phyloP scores from a whole-genome alignment of 2,888 invertebrate genomes.

The Stenolophus ochropezus region DNA sequence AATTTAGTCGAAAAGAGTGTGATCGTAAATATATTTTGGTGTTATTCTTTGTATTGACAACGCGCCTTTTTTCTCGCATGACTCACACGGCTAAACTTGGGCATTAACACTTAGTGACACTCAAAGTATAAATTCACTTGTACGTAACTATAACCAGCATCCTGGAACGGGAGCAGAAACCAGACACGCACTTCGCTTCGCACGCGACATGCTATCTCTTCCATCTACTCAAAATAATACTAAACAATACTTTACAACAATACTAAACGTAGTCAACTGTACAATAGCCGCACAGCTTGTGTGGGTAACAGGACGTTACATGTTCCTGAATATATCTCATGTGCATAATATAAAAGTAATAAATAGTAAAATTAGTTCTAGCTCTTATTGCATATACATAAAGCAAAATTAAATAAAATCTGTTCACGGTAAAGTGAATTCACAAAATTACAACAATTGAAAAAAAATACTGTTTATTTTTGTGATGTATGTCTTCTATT shows the following conservation, averaged over 20 bases:
- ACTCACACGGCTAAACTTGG: conserved; percentile 36
- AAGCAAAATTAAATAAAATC: neutral
- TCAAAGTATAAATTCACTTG: conserved; percentile 48
- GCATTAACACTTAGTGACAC: conserved; percentile 50
- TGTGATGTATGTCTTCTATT: too few species aligned
- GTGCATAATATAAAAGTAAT: neutral
- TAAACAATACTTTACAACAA: conserved; percentile 16
- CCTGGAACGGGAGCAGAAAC: neutral
- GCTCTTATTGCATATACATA: neutral
- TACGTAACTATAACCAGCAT: conserved; percentile 34
- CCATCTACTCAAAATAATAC: neutral
- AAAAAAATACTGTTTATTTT: too few species aligned
- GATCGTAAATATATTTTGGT: conserved; percentile 56
- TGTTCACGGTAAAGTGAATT: too few species aligned
- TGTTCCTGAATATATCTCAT: neutral
- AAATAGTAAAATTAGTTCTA: neutral
- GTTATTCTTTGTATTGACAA: conserved; percentile 58
- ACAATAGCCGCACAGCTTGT: neutral
- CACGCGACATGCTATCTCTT: neutral
- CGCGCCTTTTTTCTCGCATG: conserved; percentile 12
- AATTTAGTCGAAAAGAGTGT: conserved; percentile 57
- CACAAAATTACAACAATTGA: too few species aligned
- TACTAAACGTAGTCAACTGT: neutral
- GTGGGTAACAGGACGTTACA: too few species aligned
- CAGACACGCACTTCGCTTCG: neutral